Percentiles rank a stretch among this genome's conserved stretches.
Evolutionary conservation across 2,113 vertebrate genomes (phyloP).

Genomic region (Dasyprocta punctata): DNA sequence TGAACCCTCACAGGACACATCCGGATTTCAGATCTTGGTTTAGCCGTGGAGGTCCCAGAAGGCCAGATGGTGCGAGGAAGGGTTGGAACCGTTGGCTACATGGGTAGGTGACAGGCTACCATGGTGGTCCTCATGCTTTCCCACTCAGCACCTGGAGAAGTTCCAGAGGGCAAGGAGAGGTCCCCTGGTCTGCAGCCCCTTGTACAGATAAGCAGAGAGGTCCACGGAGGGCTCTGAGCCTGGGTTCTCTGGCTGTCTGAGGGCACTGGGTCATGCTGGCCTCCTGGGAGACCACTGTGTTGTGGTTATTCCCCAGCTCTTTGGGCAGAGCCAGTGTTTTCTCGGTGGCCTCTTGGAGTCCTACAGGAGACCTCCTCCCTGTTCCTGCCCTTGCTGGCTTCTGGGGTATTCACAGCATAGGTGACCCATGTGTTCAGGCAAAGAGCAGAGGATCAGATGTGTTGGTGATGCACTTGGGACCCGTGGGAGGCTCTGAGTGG

Average conservation of each 20-base stretch:
- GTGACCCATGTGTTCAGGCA: neutral
- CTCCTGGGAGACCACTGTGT: neutral
- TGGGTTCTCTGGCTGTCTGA: neutral
- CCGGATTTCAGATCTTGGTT: slow-evolving; percentile 95
- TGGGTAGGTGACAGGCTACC: slow-evolving; percentile 88
- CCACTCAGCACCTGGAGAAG: neutral
- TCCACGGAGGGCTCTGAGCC: neutral
- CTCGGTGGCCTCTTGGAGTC: neutral
- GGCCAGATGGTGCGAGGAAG: slow-evolving; percentile 91
- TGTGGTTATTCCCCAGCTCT: neutral
- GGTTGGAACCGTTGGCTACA: slow-evolving; percentile 95
- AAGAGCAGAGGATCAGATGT: neutral
- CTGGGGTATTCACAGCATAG: neutral
- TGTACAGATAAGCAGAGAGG: neutral
- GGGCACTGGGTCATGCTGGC: neutral
- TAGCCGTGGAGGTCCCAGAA: slow-evolving; percentile 94
- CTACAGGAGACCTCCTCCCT: fast-evolving
- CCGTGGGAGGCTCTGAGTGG: neutral
- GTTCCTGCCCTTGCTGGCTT: neutral
- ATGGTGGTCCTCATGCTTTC: fast-evolving
- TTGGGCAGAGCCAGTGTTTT: neutral
- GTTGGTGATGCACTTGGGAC: neutral
- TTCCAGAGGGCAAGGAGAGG: neutral
- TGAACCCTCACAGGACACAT: slow-evolving; percentile 90
- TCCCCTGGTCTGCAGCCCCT: neutral